These are phyloP conservation scores for Leptocoma aspasia DNA, from an alignment of 2,113 vertebrate genomes.

Conservation along the genomic window DNA sequence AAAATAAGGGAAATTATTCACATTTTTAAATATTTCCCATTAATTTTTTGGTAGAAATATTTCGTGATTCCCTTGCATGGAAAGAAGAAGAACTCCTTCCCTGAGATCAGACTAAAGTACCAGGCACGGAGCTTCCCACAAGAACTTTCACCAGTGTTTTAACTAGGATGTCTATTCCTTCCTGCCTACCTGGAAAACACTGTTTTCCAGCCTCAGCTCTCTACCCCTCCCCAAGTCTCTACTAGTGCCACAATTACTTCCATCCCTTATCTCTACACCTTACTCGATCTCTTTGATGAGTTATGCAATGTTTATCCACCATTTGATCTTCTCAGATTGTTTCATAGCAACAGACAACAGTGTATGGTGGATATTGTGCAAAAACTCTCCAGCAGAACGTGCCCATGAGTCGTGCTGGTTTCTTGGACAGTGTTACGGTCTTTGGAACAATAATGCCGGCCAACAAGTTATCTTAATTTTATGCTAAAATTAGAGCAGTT, in stretches of 20 bases:
- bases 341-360: conserved; percentile 34
- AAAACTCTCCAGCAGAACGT: background rate
- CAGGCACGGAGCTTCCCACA: accelerated
- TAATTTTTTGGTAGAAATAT: background rate
- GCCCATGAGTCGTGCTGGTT: background rate
- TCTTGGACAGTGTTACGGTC: background rate
- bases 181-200: background rate
- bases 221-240: background rate
- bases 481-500: conserved; percentile 15
- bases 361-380: background rate
- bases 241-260: background rate
- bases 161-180: background rate
- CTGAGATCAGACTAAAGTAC: background rate
- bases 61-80: background rate
- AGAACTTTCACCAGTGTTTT: background rate
- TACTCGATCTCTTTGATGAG: conserved; percentile 16
- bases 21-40: background rate
- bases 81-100: background rate
- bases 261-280: background rate
- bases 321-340: conserved; percentile 32
- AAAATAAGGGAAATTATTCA: background rate
- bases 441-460: background rate
- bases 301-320: conserved; percentile 29
- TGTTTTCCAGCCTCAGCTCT: background rate
- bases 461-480: background rate